These are phyloP conservation scores for Siniperca undulata DNA, from an alignment of 2,797 vertebrate species.

Conservation along the genomic window DNA sequence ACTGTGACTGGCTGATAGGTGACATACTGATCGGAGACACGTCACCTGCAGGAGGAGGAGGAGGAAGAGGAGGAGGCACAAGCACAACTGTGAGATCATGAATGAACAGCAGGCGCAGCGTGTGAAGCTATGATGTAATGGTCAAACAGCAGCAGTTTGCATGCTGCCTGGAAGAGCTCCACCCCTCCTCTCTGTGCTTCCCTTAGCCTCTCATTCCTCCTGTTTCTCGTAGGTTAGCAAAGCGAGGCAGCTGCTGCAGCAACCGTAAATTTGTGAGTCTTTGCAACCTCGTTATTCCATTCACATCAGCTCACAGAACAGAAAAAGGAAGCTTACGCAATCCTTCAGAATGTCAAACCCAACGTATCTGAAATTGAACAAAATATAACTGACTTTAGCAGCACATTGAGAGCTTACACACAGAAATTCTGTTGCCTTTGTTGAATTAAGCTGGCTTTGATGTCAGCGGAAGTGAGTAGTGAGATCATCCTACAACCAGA, in stretches of 20 bases:
- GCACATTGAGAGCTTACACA: conserved; percentile 44
- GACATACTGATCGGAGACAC: conserved; percentile 99
- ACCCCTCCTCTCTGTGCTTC: conserved; percentile 75
- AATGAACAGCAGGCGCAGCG: conserved; percentile 80
- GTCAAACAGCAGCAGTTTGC: conserved; percentile 81
- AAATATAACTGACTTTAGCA: conserved; percentile 12
- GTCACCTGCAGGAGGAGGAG: conserved; percentile 90
- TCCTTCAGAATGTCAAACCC: conserved; percentile 13
- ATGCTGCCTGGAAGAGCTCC: conserved; percentile 74
- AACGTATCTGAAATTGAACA: conserved; percentile 18
- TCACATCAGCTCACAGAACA: conserved; percentile 17
- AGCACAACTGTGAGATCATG: conserved; percentile 77
- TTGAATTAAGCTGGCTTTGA: conserved; percentile 73
- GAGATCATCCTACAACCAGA: conserved; percentile 75
- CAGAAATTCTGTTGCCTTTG: conserved; percentile 57
- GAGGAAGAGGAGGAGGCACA: conserved; percentile 49
- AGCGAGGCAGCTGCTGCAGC: conserved; percentile 68
- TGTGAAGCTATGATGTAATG: conserved; percentile 85
- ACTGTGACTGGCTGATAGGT: conserved; percentile 99
- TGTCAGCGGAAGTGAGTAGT: conserved; percentile 67
- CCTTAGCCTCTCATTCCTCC: conserved; percentile 66
- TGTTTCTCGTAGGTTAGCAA: conserved; percentile 66
- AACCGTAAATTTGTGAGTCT: conserved; percentile 29
- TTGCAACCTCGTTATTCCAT: conserved; percentile 17
- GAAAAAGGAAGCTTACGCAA: not conserved